Percentiles rank a stretch among this genome's conserved stretches.
These are phyloP conservation scores for Himalopsyche japonica DNA, from an alignment of 2,888 invertebrate species.

Conservation along the genomic window DNA sequence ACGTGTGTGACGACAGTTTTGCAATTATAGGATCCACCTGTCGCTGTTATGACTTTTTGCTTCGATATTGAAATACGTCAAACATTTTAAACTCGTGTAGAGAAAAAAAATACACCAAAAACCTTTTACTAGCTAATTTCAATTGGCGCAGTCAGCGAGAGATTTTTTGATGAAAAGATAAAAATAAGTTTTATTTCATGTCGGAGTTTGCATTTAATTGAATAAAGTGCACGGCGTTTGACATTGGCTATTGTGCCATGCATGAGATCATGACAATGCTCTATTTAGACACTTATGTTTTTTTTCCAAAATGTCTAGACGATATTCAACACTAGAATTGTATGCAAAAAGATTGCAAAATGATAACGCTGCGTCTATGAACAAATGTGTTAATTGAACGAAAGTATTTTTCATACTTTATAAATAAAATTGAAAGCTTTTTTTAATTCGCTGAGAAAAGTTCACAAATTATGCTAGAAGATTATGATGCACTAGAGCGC, in stretches of 20 bases:
- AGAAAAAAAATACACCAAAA: neutral
- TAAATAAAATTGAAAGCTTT: neutral
- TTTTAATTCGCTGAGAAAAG: no score
- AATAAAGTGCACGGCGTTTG: neutral
- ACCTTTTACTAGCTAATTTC: neutral
- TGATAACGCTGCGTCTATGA: neutral
- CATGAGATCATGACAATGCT: constrained; percentile 5
- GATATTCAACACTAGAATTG: neutral
- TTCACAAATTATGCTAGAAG: no score
- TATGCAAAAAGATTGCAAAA: constrained; percentile 2
- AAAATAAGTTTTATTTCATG: neutral
- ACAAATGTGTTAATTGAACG: neutral
- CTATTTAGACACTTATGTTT: neutral
- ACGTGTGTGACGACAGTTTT: no score
- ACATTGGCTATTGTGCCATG: neutral
- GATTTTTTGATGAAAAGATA: neutral
- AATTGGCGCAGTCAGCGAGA: neutral
- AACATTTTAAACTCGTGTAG: no score
- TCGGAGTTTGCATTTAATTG: neutral
- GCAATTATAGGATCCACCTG: no score
- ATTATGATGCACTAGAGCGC: no score
- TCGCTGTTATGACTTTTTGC: no score
- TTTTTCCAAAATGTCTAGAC: constrained; percentile 16
- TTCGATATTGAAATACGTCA: no score
- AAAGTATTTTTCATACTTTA: neutral